Evolutionary conservation across 2,888 invertebrate genomes (phyloP).

Genomic region (Pycnomerus fuliginosus): DNA sequence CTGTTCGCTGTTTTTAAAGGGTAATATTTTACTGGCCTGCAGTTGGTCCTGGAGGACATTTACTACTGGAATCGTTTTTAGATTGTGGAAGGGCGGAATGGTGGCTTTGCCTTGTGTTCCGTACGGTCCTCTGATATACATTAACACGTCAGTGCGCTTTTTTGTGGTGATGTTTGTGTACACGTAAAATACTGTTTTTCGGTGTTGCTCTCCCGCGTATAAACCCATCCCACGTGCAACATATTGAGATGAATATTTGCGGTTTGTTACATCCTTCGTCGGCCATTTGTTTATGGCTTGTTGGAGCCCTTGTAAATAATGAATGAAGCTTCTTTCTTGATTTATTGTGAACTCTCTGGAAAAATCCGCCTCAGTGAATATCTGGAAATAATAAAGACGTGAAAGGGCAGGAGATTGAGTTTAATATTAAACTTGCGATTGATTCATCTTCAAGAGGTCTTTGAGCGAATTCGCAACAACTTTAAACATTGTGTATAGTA

Average conservation of each 20-base stretch:
- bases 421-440: no score
- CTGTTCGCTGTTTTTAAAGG: slow-evolving; percentile 8
- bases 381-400: slow-evolving; percentile 53
- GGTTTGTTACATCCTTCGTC: slow-evolving; percentile 23
- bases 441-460: no score
- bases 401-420: no score
- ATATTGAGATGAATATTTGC: slow-evolving; percentile 53
- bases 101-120: slow-evolving; percentile 39
- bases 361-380: slow-evolving; percentile 60
- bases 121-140: slow-evolving; percentile 47
- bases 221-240: slow-evolving; percentile 64
- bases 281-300: slow-evolving; percentile 38
- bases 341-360: slow-evolving; percentile 55
- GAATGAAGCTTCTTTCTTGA: slow-evolving; percentile 59
- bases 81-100: slow-evolving; percentile 31
- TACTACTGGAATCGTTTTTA: slow-evolving; percentile 19
- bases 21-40: slow-evolving; percentile 14
- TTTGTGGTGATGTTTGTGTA: slow-evolving; percentile 46
- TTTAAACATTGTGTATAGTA: no score
- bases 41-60: slow-evolving; percentile 19
- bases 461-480: no score
- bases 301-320: slow-evolving; percentile 57
- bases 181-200: slow-evolving; percentile 60
- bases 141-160: slow-evolving; percentile 35
- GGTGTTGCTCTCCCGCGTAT: slow-evolving; percentile 58